Evolutionary conservation across 1,140 invertebrate genomes (phyloP).

Genomic region (Philaenus spumarius): DNA sequence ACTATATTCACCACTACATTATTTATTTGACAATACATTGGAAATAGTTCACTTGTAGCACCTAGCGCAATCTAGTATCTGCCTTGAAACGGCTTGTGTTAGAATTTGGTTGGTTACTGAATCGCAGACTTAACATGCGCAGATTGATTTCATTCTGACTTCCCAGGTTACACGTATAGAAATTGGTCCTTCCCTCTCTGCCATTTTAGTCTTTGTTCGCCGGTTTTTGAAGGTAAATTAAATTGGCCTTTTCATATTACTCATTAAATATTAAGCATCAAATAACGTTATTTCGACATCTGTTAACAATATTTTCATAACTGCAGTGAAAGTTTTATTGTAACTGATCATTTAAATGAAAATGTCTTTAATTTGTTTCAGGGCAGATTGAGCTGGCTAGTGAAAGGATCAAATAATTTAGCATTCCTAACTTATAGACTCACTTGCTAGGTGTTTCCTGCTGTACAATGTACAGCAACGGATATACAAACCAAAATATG

Average conservation of each 20-base stretch:
- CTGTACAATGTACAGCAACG: conserved; percentile 15
- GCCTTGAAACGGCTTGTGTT: too few species aligned
- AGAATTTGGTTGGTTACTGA: too few species aligned
- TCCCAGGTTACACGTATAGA: too few species aligned
- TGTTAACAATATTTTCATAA: neutral
- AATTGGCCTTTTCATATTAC: neutral
- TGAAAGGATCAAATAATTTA: neutral
- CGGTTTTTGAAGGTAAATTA: neutral
- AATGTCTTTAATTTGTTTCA: conserved; percentile 2
- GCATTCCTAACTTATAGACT: neutral
- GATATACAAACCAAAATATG: conserved; percentile 10
- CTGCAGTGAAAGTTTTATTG: neutral
- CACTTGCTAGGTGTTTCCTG: neutral
- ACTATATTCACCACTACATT: too few species aligned
- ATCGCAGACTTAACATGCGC: too few species aligned
- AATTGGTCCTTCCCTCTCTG: conserved; percentile 6
- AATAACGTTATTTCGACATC: neutral
- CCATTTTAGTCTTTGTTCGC: conserved; percentile 11
- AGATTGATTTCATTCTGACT: too few species aligned
- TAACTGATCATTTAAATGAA: neutral
- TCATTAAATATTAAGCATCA: neutral
- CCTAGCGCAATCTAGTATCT: too few species aligned
- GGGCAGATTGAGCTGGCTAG: conserved; percentile 5
- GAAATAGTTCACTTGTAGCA: too few species aligned
- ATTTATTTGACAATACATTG: too few species aligned